These are phyloP conservation scores for Petrolisthes manimaculis DNA, from an alignment of 2,888 invertebrate genomes.

Conservation along the genomic window DNA sequence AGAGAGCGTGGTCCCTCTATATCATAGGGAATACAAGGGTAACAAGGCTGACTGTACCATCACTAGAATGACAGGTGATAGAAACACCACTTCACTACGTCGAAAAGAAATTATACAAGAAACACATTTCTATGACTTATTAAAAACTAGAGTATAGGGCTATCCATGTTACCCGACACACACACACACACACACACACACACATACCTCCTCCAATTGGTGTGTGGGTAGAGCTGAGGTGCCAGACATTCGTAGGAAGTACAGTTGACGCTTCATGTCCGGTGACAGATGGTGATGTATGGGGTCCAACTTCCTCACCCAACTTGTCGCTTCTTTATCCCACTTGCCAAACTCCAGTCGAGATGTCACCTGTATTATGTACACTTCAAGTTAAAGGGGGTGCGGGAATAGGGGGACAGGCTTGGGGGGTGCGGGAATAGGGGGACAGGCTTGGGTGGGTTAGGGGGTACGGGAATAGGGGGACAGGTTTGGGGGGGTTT, in stretches of 20 bases:
- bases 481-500: no score
- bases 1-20: no score
- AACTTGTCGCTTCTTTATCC: neutral
- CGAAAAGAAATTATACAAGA: neutral
- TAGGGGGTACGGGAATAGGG: no score
- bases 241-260: neutral
- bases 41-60: no score
- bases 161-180: neutral
- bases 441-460: no score
- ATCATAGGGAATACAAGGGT: no score
- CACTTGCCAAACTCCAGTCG: neutral
- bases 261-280: neutral
- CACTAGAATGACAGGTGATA: no score
- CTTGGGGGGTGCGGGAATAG: no score
- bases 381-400: no score
- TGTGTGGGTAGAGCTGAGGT: neutral
- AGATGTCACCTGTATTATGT: neutral
- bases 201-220: slow-evolving; percentile 5
- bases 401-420: no score
- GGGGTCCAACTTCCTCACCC: neutral
- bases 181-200: neutral
- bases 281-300: neutral
- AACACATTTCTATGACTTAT: no score
- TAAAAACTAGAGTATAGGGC: neutral
- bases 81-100: no score